Evolutionary conservation across 1,140 invertebrate species (phyloP), one percentile per base, ranked within the genome.

Genomic region (Arion vulgaris): DNA sequence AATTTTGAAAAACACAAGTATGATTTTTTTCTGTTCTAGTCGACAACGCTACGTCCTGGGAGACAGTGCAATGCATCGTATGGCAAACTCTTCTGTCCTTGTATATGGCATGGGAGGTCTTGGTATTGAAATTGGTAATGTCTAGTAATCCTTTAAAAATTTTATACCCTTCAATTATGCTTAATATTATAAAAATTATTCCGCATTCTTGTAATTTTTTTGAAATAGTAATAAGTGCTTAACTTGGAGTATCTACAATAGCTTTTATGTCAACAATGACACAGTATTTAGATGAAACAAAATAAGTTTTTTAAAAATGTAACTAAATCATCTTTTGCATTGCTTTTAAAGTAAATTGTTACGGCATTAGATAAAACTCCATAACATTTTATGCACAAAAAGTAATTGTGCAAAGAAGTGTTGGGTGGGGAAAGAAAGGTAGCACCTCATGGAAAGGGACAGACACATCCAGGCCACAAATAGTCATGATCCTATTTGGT

Each of bases 21-120:
- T 57, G 26, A 4, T 57, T n/a, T 73, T 39, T n/a, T 39, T 76
- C 11, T 81, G 68, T 89, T 90, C 66, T 83, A 92, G 91, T 86
- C 91, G 91, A 36, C 91, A 92, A 85, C 86, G 91, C 23, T 92
- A 92, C 89, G 91, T 92, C 0, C 83, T 92, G 53, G 92, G 92
- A 53, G 92, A 92, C 82, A 87, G 84, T 84, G 92, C 92, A 17
- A 93, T 93, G 92, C 87, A 90, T 83, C 87, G 88, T 38, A 91
- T 93, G 90, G 91, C 91, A 17, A 86, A 87, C 51, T 87, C 91
- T 5, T 88, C 89, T 68, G 88, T 93, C 19, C 84, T 92, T 15
- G 66, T 93, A 19, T 89, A 88, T 86, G 91, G 91, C n/a, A 57
- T 92, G 68, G 91, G 91, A 73, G 91, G 91, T 73, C 86, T 93